phyloP scores from a whole-genome alignment of 2,797 vertebrate species.

The Microchirus variegatus region DNA sequence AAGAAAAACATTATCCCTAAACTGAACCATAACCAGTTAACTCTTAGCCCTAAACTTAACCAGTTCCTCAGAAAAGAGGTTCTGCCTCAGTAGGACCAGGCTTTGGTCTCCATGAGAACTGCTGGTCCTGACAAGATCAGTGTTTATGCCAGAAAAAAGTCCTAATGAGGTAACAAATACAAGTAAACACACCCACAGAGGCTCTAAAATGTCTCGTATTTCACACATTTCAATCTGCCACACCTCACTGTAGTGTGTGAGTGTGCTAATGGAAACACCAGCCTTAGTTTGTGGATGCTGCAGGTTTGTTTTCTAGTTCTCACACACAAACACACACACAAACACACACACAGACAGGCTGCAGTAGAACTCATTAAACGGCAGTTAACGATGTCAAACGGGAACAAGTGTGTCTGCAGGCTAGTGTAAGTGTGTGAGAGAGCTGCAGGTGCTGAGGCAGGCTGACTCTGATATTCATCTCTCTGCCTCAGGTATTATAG shows the following conservation, averaged over 20 bases:
- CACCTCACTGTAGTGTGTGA: conserved; percentile 17
- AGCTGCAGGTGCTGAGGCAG: conserved; percentile 45
- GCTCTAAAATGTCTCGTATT: too few species aligned
- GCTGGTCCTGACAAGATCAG: too few species aligned
- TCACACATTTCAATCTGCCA: conserved; percentile 30
- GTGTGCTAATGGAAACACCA: conserved; percentile 28
- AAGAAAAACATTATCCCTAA: too few species aligned
- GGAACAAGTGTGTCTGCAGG: conserved; percentile 72
- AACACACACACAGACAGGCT: conserved; percentile 49
- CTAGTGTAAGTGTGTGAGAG: conserved; percentile 48
- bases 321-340: neutral
- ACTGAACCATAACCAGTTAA: too few species aligned
- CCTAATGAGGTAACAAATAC: too few species aligned
- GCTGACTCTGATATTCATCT: conserved; percentile 40
- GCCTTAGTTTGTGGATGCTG: conserved; percentile 44
- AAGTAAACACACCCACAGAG: too few species aligned
- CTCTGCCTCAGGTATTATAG: conserved; percentile 54
- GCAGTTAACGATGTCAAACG: conserved; percentile 72
- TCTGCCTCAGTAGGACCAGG: too few species aligned
- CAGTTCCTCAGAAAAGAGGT: too few species aligned
- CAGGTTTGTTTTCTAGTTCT: conserved; percentile 21
- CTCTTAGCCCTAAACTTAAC: too few species aligned
- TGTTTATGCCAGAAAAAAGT: too few species aligned
- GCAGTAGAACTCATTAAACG: conserved; percentile 60
- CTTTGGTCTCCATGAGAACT: too few species aligned